Evolutionary conservation across 2,113 vertebrate species (phyloP).

Genomic region (Aramus guarauna): DNA sequence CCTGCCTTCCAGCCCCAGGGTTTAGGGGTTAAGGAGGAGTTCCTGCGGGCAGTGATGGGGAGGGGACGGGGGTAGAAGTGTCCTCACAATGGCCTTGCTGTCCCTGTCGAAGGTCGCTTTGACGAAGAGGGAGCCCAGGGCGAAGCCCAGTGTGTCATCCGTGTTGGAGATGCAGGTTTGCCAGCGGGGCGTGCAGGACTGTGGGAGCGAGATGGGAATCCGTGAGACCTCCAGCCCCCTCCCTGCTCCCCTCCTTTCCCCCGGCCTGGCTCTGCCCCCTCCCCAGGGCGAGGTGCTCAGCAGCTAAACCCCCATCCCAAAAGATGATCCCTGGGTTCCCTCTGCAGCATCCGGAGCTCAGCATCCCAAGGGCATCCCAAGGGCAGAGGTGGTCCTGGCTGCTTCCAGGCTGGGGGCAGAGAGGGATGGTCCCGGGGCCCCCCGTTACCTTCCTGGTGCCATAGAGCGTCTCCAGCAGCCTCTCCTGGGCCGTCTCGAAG

Average conservation of each 20-base stretch:
- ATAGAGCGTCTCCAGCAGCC: conserved; percentile 90
- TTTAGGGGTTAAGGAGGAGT: not conserved
- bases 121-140: conserved; percentile 93
- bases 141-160: conserved; percentile 93
- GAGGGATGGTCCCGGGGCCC: not conserved
- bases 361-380: not conserved
- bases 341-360: not conserved
- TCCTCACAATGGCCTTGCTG: conserved; percentile 93
- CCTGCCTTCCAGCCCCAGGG: not conserved
- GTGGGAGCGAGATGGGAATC: not conserved
- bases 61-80: not conserved
- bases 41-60: accelerated
- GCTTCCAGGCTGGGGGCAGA: not conserved
- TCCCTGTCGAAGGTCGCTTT: conserved; percentile 94
- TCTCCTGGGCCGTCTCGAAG: conserved; percentile 95
- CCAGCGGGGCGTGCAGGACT: conserved; percentile 96
- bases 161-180: conserved; percentile 97
- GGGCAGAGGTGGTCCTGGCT: not conserved
- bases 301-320: not conserved
- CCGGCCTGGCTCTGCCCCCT: not conserved
- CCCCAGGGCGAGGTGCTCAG: not conserved
- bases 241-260: not conserved
- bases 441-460: conserved; percentile 89
- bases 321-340: not conserved
- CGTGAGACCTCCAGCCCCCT: not conserved